Base-by-base conservation (phyloP, 2,888 invertebrate genomes). In the Rhopalosiphum nymphaeae region DNA sequence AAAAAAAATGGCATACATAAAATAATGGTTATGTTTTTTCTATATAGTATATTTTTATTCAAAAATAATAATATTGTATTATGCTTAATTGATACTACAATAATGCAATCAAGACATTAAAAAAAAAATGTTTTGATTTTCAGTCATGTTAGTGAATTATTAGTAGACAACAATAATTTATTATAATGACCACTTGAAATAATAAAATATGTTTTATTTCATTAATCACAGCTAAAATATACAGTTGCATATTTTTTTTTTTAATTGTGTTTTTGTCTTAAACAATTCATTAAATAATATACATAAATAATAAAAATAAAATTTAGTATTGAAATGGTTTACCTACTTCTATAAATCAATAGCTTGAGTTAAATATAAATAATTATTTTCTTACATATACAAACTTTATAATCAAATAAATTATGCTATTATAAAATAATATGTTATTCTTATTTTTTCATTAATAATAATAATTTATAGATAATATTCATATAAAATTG, bases 321-420 rank as follows among this genome's bases (percentile, higher is more conserved):
- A n/a, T 67, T n/a, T 16, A 67, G 13, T 67, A 4, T 0, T 67
- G 16, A n/a, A n/a, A 16, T n/a, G 4, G 67, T n/a, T 67, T n/a
- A 13, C 13, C n/a, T n/a, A n/a, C 13, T n/a, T n/a, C 0, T 67
- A n/a, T n/a, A n/a, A n/a, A 13, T 13, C 1, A n/a, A n/a, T 67
- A 1, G 4, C 0, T 67, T 67, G n/a, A 67, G n/a, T 67, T 67
- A 1, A 5, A n/a, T 7, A 2, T 4, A 16, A 1, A 13, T 4
- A 13, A 16, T n/a, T n/a, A 13, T 67, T 1, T n/a, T n/a, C 13
- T n/a, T 16, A 61, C 10, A 3, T 16, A 67, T n/a, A 61, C 29
- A n/a, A 2, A 13, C 13, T n/a, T 13, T 67, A 61, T 49, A 67
- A n/a, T 67, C 1, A 67, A n/a, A 67, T 26, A 57, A 26, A 57